Evolutionary conservation across 2,888 invertebrate genomes (phyloP).

Genomic region (Eretmocerus hayati): DNA sequence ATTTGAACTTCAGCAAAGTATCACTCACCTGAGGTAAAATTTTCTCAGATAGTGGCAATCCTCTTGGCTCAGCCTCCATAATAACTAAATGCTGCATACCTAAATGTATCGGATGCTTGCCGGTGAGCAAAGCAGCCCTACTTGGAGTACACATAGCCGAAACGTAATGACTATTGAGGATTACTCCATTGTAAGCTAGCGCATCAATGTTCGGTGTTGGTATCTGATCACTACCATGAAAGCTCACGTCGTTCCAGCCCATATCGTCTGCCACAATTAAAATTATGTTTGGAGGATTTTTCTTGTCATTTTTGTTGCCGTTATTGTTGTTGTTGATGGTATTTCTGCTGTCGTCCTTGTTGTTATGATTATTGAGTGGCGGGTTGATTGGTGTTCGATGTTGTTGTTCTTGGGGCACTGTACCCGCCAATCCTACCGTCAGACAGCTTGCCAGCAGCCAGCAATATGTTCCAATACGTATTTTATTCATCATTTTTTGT

Average conservation of each 20-base stretch:
- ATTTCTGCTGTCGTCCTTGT: too few species aligned
- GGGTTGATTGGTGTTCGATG: too few species aligned
- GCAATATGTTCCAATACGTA: too few species aligned
- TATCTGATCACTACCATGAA: slow-evolving; percentile 80
- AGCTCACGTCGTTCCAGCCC: slow-evolving; percentile 87
- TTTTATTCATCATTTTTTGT: too few species aligned
- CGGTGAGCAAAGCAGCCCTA: slow-evolving; percentile 71
- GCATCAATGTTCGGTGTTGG: slow-evolving; percentile 85
- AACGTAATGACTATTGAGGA: slow-evolving; percentile 78
- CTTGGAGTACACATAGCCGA: slow-evolving; percentile 81
- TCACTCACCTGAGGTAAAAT: slow-evolving; percentile 58
- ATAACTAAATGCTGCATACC: slow-evolving; percentile 70
- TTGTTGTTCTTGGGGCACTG: too few species aligned
- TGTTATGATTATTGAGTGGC: too few species aligned
- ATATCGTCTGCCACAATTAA: slow-evolving; percentile 45
- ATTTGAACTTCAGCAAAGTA: too few species aligned
- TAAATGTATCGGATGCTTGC: slow-evolving; percentile 76
- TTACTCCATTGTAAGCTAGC: slow-evolving; percentile 75
- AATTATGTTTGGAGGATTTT: slow-evolving; percentile 35
- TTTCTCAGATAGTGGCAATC: slow-evolving; percentile 61
- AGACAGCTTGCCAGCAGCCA: too few species aligned
- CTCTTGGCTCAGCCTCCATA: slow-evolving; percentile 61
- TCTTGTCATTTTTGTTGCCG: too few species aligned
- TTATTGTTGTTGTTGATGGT: too few species aligned
- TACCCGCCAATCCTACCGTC: too few species aligned